Evolutionary conservation across 2,113 vertebrate genomes (phyloP).

Genomic region (Oreochromis spilurus): DNA sequence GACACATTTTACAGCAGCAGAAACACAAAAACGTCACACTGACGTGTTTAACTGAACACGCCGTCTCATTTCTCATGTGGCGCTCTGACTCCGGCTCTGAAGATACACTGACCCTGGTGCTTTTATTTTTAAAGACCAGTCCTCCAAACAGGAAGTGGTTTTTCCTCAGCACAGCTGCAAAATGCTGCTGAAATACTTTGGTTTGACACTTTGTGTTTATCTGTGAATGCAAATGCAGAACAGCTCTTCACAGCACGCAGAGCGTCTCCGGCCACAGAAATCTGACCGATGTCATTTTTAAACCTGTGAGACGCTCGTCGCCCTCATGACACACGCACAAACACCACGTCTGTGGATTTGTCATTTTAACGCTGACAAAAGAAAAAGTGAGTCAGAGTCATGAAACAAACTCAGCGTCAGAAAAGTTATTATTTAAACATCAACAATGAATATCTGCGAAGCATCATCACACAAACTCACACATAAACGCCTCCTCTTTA

Average conservation of each 20-base stretch:
- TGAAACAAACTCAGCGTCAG: background rate
- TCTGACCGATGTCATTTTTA: background rate
- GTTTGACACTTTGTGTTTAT: background rate
- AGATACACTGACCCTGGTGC: background rate
- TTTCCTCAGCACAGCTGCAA: background rate
- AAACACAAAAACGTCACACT: background rate
- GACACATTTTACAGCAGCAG: background rate
- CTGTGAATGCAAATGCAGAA: background rate
- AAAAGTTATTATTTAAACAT: background rate
- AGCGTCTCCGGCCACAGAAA: background rate
- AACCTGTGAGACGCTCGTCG: background rate
- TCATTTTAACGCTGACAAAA: background rate
- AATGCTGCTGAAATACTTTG: background rate
- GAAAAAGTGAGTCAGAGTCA: background rate
- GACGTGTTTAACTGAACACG: background rate
- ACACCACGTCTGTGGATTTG: background rate
- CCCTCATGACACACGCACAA: rapidly evolving
- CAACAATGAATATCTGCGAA: background rate
- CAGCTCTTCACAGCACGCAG: background rate
- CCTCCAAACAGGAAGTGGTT: background rate
- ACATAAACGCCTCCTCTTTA: background rate
- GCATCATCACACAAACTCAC: background rate
- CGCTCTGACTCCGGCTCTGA: background rate
- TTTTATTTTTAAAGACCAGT: background rate
- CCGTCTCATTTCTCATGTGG: background rate